Evolutionary conservation across 2,113 vertebrate species (phyloP), one percentile per base, ranked within the genome.

Genomic region (Seriola dumerili): DNA sequence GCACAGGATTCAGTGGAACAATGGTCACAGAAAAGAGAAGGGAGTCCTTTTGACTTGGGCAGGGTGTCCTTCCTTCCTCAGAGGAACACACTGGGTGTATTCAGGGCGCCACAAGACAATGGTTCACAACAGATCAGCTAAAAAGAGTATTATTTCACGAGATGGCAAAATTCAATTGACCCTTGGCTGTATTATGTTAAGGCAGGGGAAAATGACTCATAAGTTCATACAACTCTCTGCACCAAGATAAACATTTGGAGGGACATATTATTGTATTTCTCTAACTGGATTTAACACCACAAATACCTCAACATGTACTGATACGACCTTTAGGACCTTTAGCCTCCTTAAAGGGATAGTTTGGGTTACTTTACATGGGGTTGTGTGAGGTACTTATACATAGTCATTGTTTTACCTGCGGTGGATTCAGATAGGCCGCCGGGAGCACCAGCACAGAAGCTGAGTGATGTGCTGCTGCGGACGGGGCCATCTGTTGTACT

Each of bases 61-160:
- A 92, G 91, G 92, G 93, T 93, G 92, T 93, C 91, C 92, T 94
- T 94, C 93, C 93, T 92, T 94, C 92, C 92, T 94, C 84, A 90
- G 81, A 93, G 92, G 93, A 93, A 93, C 92, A 91, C 82, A 77
- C 80, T 89, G 93, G 93, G 92, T 92, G 93, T 81, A 92, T 87
- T 91, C 91, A 76, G 70, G 6, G 8, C 0, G 23, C 72, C 8
- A 46, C 36, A 5, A 88, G 92, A 93, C 92, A 91, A 93, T 91
- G 82, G 84, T 80, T 77, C 81, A 81, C 88, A 87, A 85, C 68
- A 88, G 88, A 87, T 90, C 90, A 85, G 78, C 90, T 87, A 64
- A 89, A 92, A 86, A 58, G 46, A 70, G 69, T 83, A 84, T 78
- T 88, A 91, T 91, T 93, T 82, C 52, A 85, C 85, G 42, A 88